Conservation (phyloP, 2,797 vertebrate species). For the Pantherophis alleghaniensis region DNA sequence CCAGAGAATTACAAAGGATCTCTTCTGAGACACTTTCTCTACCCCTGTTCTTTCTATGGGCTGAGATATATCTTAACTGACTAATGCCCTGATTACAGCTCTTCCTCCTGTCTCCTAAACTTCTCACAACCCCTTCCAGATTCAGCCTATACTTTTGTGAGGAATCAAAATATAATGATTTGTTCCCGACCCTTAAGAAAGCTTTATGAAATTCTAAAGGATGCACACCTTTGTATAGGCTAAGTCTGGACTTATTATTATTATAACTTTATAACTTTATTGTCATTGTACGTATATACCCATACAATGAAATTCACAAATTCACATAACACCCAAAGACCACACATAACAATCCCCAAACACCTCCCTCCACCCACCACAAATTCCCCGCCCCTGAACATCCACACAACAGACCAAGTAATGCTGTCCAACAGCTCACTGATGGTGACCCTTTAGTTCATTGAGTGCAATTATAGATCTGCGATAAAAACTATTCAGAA, state of each 20-base stretch:
- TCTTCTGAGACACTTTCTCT: background rate
- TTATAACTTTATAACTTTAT: too few species aligned
- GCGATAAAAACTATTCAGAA: too few species aligned
- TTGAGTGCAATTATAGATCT: too few species aligned
- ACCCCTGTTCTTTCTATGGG: background rate
- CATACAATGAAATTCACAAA: too few species aligned
- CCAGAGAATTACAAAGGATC: background rate
- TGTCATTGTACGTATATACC: too few species aligned
- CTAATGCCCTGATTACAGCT: background rate
- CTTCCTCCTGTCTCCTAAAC: background rate
- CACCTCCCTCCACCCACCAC: too few species aligned
- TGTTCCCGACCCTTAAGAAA: background rate
- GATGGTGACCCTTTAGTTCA: too few species aligned
- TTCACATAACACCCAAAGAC: too few species aligned
- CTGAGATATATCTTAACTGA: background rate
- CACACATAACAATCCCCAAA: too few species aligned
- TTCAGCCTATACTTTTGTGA: background rate
- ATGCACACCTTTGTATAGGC: background rate
- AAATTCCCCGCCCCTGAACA: too few species aligned
- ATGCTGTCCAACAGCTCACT: too few species aligned
- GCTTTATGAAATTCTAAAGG: background rate
- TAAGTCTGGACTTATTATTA: background rate
- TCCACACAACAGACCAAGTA: too few species aligned
- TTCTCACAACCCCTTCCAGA: background rate
- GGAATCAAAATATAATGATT: background rate